These are phyloP conservation scores for Drosophila arawakana DNA, from an alignment of 1,140 invertebrate genomes.

Conservation along the genomic window DNA sequence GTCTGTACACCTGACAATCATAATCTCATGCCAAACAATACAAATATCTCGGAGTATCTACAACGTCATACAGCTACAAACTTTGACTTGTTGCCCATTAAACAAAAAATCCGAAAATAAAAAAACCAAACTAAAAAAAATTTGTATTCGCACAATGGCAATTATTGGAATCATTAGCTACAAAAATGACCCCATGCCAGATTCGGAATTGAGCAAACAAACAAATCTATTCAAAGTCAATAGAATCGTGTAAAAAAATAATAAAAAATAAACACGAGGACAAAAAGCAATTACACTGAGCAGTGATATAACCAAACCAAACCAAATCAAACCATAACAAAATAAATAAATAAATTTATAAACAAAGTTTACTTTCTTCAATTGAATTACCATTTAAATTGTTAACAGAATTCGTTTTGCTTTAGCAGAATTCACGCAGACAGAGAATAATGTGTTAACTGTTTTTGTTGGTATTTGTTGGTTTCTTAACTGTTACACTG, in stretches of 20 bases:
- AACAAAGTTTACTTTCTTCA: neutral
- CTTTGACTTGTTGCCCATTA: conserved; percentile 32
- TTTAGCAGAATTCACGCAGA: conserved; percentile 4
- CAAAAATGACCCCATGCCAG: conserved; percentile 40
- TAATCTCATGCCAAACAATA: conserved; percentile 40
- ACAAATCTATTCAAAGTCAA: conserved; percentile 43
- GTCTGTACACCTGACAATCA: conserved; percentile 40
- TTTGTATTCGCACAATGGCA: conserved; percentile 69
- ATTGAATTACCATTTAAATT: conserved; percentile 32
- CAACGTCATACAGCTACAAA: conserved; percentile 19
- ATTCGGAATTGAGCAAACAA: conserved; percentile 43
- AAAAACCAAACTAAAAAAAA: too few species aligned
- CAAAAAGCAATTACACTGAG: conserved; percentile 10
- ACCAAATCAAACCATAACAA: neutral
- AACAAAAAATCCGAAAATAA: conserved; percentile 43
- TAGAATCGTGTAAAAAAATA: conserved; percentile 34
- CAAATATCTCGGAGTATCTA: conserved; percentile 4
- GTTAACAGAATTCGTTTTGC: conserved; percentile 4
- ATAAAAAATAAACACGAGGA: conserved; percentile 19
- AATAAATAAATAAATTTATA: neutral
- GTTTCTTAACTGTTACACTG: conserved; percentile 28
- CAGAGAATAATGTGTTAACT: conserved; percentile 26
- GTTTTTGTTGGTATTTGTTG: neutral
- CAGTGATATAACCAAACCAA: neutral
- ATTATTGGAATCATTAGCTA: conserved; percentile 78